A percentile compares a stretch with the other conserved stretches of the same genome.
phyloP scores from a whole-genome alignment of 2,888 invertebrate species.

The Neoitamus cyanurus region DNA sequence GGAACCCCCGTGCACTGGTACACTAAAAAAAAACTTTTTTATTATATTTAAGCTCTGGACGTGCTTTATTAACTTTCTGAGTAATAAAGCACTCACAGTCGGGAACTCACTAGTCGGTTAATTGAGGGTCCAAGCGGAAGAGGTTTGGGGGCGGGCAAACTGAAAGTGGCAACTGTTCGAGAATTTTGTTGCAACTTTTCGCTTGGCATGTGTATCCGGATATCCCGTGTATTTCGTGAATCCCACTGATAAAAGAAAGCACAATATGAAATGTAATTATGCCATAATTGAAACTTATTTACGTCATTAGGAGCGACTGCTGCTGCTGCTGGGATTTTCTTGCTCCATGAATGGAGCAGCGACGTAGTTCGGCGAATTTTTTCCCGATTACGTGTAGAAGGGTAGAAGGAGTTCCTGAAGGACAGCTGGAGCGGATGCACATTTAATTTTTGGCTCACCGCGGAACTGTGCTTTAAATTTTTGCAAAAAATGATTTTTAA shows the following conservation, averaged over 20 bases:
- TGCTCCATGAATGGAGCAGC: not conserved
- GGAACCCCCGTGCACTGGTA: constrained; percentile 3
- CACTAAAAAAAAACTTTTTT: constrained; percentile 43
- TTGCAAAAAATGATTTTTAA: too few species aligned
- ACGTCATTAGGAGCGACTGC: constrained; percentile 32
- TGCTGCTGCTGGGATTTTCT: constrained; percentile 9
- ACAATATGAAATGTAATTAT: constrained; percentile 51
- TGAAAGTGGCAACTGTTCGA: constrained; percentile 26
- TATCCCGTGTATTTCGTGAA: not conserved
- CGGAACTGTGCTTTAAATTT: not conserved
- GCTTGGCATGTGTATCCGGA: not conserved
- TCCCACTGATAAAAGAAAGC: constrained; percentile 47
- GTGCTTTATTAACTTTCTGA: constrained; percentile 51
- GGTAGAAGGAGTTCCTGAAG: not conserved
- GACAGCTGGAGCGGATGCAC: not conserved
- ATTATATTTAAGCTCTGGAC: constrained; percentile 50
- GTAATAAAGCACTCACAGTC: constrained; percentile 41
- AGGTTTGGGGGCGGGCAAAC: not conserved
- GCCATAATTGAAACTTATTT: constrained; percentile 50
- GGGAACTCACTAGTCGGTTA: constrained; percentile 39
- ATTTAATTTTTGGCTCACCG: not conserved
- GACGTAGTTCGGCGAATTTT: not conserved
- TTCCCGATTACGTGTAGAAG: not conserved
- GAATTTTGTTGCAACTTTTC: constrained; percentile 23
- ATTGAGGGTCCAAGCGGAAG: constrained; percentile 4